phyloP scores from a whole-genome alignment of 2,888 invertebrate genomes.

The Melanophora roralis region DNA sequence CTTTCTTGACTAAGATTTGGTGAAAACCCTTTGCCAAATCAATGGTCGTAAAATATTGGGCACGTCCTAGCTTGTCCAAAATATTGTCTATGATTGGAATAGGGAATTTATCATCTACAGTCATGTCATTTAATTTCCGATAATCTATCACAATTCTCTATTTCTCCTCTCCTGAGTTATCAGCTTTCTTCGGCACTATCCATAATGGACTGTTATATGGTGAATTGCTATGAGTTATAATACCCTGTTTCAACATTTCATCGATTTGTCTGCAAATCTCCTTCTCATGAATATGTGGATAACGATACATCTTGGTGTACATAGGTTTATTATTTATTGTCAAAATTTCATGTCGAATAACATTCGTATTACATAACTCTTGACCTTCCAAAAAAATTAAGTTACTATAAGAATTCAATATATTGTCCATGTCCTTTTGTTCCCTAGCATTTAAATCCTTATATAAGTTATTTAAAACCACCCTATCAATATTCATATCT shows the following conservation, averaged over 20 bases:
- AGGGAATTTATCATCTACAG: too few relatives aligned
- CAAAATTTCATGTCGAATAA: not conserved
- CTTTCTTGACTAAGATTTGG: too few relatives aligned
- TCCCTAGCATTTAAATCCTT: not conserved
- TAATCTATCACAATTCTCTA: slow-evolving; percentile 51
- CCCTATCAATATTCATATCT: not conserved
- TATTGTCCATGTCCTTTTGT: not conserved
- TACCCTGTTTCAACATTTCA: too few relatives aligned
- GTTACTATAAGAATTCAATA: too few relatives aligned
- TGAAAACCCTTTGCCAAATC: too few relatives aligned
- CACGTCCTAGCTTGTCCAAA: too few relatives aligned
- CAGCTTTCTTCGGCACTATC: too few relatives aligned
- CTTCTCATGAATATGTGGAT: slow-evolving; percentile 27
- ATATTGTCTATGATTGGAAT: not conserved
- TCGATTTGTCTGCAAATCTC: too few relatives aligned
- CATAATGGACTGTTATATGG: too few relatives aligned
- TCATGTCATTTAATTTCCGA: not conserved
- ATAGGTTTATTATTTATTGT: not conserved
- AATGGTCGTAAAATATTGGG: too few relatives aligned
- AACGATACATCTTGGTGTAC: not conserved
- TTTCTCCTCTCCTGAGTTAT: slow-evolving; percentile 32
- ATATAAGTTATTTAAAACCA: not conserved
- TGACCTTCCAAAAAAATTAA: not conserved
- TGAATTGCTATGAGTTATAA: too few relatives aligned
- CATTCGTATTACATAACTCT: not conserved